Base-by-base conservation (phyloP, 2,888 invertebrate genomes). In the Piscicola geometra region DNA sequence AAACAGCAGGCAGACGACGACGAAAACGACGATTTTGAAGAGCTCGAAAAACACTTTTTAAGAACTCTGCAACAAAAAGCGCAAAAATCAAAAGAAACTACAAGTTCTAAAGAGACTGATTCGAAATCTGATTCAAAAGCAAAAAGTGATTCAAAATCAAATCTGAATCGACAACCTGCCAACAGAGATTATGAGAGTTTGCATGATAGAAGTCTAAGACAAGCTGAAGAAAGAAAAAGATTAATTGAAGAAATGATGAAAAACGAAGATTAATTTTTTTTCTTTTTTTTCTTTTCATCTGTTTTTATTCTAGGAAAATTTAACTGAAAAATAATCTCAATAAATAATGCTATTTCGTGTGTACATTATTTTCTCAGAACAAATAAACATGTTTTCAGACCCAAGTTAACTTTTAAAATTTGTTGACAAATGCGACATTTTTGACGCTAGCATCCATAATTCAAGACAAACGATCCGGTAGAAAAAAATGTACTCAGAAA, bases 341-440 rank as follows among this genome's bases (percentile, higher is more conserved):
- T n/a, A n/a, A n/a, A n/a, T n/a, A n/a, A n/a, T n/a, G n/a, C n/a
- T n/a, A n/a, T n/a, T n/a, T n/a, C n/a, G n/a, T n/a, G n/a, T n/a
- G n/a, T n/a, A n/a, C n/a, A n/a, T n/a, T 41, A 9, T 41, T 41
- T 9, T 41, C 15, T 41, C 41, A 41, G 15, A 41, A 41, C 15
- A 41, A 41, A 41, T 41, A 9, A 15, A 41, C 5, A 41, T 41
- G 41, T 9, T 41, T 41, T 41, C 41, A 41, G 5, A 41, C 41
- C 41, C 5, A 41, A 41, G 15, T 41, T 41, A 41, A 41, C 41
- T 56, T 56, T 56, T 56, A 25, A 25, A 56, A 18, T 18, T 3
- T 56, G 21, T 25, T 56, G 60, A 56, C 60, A 56, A 56, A 56
- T 56, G 60, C 60, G 60, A 56, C 60, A 56, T 56, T 56, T 56